Conservation (phyloP, 2,888 invertebrate species). For the Coecobrya sp. region DNA sequence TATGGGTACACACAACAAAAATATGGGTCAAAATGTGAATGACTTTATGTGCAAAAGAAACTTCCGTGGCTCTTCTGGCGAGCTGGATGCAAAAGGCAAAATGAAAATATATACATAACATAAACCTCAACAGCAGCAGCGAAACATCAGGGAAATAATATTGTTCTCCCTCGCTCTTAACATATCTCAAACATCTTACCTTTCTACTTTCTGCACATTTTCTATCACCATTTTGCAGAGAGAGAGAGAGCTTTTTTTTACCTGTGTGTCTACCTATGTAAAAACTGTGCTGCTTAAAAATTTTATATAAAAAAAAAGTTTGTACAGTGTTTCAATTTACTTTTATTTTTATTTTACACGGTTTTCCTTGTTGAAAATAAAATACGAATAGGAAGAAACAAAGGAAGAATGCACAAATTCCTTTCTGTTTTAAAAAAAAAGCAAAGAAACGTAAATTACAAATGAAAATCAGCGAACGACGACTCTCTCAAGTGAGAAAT, state of each 20-base stretch:
- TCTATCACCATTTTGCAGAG: conserved; percentile 36
- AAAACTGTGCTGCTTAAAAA: too few species aligned
- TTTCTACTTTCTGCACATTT: conserved; percentile 54
- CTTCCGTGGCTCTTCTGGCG: conserved; percentile 84
- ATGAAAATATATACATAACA: conserved; percentile 31
- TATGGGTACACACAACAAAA: conserved; percentile 75
- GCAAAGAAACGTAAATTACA: too few species aligned
- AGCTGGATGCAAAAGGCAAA: conserved; percentile 72
- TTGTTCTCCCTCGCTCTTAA: conserved; percentile 54
- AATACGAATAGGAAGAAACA: not conserved
- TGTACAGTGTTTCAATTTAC: not conserved
- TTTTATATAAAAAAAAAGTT: not conserved
- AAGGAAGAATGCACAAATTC: not conserved
- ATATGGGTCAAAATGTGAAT: conserved; percentile 86
- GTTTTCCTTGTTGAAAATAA: not conserved
- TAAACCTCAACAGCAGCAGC: conserved; percentile 6
- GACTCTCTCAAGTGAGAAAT: not conserved
- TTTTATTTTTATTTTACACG: not conserved
- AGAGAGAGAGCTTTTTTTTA: too few species aligned
- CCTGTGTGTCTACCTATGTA: too few species aligned
- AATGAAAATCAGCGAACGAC: not conserved
- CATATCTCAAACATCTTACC: conserved; percentile 28
- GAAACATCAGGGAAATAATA: conserved; percentile 72
- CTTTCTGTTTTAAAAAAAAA: too few species aligned
- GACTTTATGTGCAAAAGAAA: conserved; percentile 86